Percentiles rank a stretch among this genome's conserved stretches.
phyloP scores from a whole-genome alignment of 2,113 vertebrate genomes.

The Xiphophorus maculatus region DNA sequence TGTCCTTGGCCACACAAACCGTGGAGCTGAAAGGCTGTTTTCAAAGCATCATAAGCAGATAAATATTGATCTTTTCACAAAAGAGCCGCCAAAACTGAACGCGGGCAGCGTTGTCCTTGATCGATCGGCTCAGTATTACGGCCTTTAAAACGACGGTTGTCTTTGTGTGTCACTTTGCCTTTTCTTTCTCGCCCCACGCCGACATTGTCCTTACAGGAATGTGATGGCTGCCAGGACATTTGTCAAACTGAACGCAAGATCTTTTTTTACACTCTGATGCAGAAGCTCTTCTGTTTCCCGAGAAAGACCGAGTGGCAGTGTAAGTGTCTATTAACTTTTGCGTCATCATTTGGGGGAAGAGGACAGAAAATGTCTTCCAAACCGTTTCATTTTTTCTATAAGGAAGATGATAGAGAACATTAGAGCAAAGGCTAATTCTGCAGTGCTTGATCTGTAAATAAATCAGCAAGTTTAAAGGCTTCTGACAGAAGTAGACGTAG shows the following conservation, averaged over 20 bases:
- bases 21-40: constrained; percentile 43
- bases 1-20: constrained; percentile 52
- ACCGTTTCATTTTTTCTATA: constrained; percentile 10
- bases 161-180: constrained; percentile 37
- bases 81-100: constrained; percentile 45
- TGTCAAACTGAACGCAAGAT: constrained; percentile 41
- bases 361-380: neutral
- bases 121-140: constrained; percentile 41
- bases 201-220: constrained; percentile 41
- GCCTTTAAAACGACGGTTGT: constrained; percentile 30
- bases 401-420: neutral
- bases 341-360: constrained; percentile 7
- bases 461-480: neutral
- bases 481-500: neutral
- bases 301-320: constrained; percentile 6
- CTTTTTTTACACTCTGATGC: constrained; percentile 22
- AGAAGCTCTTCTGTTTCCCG: constrained; percentile 16
- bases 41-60: constrained; percentile 67
- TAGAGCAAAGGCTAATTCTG: neutral
- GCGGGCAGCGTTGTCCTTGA: constrained; percentile 49
- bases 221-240: constrained; percentile 31
- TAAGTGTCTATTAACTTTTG: neutral
- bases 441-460: neutral
- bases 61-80: constrained; percentile 56
- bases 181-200: constrained; percentile 4